These are phyloP conservation scores for Merops nubicus DNA, from an alignment of 2,113 vertebrate genomes.

Conservation along the genomic window DNA sequence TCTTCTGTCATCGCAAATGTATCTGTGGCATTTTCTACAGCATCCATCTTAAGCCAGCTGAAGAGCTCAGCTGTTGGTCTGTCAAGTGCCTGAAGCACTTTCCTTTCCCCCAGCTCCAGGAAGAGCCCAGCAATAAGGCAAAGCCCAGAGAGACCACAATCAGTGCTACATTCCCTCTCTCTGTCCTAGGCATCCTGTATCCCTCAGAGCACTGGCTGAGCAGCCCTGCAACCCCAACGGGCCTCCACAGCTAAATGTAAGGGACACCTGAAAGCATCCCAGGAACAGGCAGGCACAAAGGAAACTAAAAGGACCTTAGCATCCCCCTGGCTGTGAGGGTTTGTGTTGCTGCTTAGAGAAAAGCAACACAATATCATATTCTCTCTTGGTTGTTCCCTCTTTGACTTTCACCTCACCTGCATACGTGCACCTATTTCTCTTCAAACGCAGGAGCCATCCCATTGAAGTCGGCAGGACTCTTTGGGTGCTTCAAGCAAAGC, in stretches of 20 bases:
- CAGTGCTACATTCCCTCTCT: not conserved
- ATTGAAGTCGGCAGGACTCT: constrained; percentile 24
- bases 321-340: not conserved
- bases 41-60: not conserved
- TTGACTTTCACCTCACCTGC: not conserved
- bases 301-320: not conserved
- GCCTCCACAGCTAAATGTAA: not conserved
- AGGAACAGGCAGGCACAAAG: not conserved
- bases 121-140: not conserved
- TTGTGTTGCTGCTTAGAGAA: not conserved
- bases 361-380: not conserved
- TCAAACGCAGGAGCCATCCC: not conserved
- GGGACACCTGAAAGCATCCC: not conserved
- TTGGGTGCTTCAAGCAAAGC: not conserved
- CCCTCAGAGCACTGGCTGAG: not conserved
- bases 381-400: not conserved
- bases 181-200: not conserved
- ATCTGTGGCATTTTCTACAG: not conserved
- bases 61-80: not conserved
- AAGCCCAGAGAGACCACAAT: not conserved
- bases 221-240: not conserved
- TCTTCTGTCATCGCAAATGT: not conserved
- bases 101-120: not conserved
- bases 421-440: not conserved
- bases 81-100: not conserved